Evolutionary conservation across 53 echinoderm and acorn worm species (phyloP).

Genomic region (Zoroaster sp.): DNA sequence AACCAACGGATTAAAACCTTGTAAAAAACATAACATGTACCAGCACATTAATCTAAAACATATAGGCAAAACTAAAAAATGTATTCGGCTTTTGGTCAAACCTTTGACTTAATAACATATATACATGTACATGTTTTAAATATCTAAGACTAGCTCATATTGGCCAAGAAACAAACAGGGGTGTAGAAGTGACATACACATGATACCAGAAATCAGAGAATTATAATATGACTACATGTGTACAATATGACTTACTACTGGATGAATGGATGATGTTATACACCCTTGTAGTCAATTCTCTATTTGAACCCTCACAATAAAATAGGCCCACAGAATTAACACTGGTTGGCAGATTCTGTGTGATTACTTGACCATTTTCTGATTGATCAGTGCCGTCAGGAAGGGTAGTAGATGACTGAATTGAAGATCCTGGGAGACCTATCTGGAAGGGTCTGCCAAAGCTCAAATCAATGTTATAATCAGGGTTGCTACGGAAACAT

Average conservation of each 20-base stretch:
- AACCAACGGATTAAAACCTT: too few species aligned
- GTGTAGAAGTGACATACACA: too few species aligned
- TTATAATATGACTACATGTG: background rate
- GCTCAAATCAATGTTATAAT: background rate
- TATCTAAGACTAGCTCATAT: too few species aligned
- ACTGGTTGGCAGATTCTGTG: background rate
- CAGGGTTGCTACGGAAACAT: conserved; percentile 38
- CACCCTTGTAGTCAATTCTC: conserved; percentile 29
- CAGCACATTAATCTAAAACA: too few species aligned
- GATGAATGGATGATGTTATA: background rate
- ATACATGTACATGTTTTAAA: too few species aligned
- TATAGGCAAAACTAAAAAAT: too few species aligned
- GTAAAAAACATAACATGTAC: too few species aligned
- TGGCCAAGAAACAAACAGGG: too few species aligned
- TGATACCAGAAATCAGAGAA: too few species aligned
- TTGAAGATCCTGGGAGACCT: background rate
- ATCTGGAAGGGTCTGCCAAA: conserved; percentile 24
- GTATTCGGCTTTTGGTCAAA: too few species aligned
- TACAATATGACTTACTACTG: background rate
- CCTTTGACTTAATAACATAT: too few species aligned
- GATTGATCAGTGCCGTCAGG: background rate
- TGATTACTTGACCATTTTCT: background rate
- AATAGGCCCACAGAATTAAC: conserved; percentile 1
- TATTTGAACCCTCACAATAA: conserved; percentile 7
- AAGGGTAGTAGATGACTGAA: conserved; percentile 5